Percentiles rank a stretch among this genome's conserved stretches.
These are phyloP conservation scores for Tetropium fuscum DNA, from an alignment of 2,888 invertebrate genomes.

Conservation along the genomic window DNA sequence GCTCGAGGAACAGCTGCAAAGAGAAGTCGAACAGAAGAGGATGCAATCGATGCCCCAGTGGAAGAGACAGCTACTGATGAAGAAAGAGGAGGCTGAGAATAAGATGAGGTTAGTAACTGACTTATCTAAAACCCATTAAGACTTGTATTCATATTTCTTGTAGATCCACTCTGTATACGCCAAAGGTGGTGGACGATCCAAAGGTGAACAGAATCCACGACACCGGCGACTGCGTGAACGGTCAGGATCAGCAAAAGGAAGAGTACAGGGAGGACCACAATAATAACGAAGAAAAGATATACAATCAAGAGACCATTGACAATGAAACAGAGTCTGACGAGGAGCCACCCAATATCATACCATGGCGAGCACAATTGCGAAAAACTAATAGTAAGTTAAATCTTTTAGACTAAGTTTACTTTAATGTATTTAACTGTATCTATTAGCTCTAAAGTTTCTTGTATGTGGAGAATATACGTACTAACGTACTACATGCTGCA, in stretches of 20 bases:
- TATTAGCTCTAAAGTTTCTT: neutral
- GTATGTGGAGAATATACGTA: neutral
- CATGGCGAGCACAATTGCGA: slow-evolving; percentile 89
- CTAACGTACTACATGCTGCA: too few relatives aligned
- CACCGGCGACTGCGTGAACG: slow-evolving; percentile 60
- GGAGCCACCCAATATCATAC: slow-evolving; percentile 78
- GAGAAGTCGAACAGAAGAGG: slow-evolving; percentile 86
- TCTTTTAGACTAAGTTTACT: slow-evolving; percentile 72
- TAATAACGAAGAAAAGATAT: slow-evolving; percentile 62
- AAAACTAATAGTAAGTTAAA: slow-evolving; percentile 93
- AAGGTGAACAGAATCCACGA: slow-evolving; percentile 64
- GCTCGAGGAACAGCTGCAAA: slow-evolving; percentile 85
- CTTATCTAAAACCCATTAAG: too few relatives aligned
- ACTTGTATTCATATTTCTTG: too few relatives aligned
- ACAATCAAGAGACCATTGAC: slow-evolving; percentile 29
- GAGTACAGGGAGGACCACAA: slow-evolving; percentile 58
- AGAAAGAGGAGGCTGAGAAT: slow-evolving; percentile 83
- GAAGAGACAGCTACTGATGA: slow-evolving; percentile 90
- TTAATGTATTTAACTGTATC: neutral
- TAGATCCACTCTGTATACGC: slow-evolving; percentile 79
- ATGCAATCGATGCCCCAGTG: slow-evolving; percentile 92
- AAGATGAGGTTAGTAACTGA: slow-evolving; percentile 75
- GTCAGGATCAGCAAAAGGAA: slow-evolving; percentile 61
- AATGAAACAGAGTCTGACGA: slow-evolving; percentile 57
- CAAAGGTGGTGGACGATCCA: slow-evolving; percentile 75